Evolutionary conservation across 1,140 invertebrate species (phyloP).

Genomic region (Hycleus phaleratus): DNA sequence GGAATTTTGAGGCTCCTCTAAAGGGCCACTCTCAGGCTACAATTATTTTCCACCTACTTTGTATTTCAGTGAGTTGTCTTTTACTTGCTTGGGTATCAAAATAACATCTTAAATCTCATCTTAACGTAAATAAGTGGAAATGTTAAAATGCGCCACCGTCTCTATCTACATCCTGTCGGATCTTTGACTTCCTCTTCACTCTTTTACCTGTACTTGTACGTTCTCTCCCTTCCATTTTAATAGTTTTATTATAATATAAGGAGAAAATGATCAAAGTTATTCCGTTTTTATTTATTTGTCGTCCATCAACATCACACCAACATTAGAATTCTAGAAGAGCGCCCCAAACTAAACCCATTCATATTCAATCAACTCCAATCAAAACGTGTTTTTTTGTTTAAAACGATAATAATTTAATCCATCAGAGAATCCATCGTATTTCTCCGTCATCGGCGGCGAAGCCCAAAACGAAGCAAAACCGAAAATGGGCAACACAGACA

Average conservation of each 20-base stretch:
- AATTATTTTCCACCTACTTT: too few relatives aligned
- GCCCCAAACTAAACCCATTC: background rate
- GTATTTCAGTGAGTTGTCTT: too few relatives aligned
- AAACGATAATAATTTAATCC: constrained; percentile 10
- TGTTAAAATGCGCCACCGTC: constrained; percentile 11
- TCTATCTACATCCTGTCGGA: constrained; percentile 12
- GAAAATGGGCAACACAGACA: constrained; percentile 16
- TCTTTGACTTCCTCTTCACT: constrained; percentile 13
- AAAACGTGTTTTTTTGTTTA: background rate
- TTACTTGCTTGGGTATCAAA: too few relatives aligned
- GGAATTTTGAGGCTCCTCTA: too few relatives aligned
- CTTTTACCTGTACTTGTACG: background rate
- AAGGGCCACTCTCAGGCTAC: too few relatives aligned
- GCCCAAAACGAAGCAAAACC: background rate
- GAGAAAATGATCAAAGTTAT: too few relatives aligned
- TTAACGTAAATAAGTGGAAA: constrained; percentile 2
- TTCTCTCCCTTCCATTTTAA: too few relatives aligned
- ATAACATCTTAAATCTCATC: constrained; percentile 1
- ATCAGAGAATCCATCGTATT: constrained; percentile 56
- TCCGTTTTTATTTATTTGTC: too few relatives aligned
- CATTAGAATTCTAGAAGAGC: constrained; percentile 2
- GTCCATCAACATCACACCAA: background rate
- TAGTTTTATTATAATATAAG: too few relatives aligned
- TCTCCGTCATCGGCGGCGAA: constrained; percentile 41
- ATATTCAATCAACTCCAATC: background rate